phyloP scores from a whole-genome alignment of 1,140 invertebrate genomes.

The Sarcophaga bullata region DNA sequence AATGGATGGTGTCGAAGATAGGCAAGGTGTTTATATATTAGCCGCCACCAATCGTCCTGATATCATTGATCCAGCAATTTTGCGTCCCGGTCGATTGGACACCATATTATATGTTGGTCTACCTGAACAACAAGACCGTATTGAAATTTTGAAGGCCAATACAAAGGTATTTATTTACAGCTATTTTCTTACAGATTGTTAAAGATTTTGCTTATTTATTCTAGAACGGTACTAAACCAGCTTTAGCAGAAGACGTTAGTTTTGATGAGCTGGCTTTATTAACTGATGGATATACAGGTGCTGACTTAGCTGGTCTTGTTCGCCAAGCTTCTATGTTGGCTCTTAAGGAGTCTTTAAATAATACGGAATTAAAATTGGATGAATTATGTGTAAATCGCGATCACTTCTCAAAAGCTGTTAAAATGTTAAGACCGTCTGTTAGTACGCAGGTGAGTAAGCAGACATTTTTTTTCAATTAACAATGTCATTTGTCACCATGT shows the following conservation, averaged over 20 bases:
- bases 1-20: slow-evolving; percentile 95
- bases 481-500: background rate
- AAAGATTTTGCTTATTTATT: slow-evolving; percentile 45
- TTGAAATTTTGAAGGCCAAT: slow-evolving; percentile 88
- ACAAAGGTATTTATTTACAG: slow-evolving; percentile 78
- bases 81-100: slow-evolving; percentile 94
- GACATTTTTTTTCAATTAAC: background rate
- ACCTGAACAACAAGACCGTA: slow-evolving; percentile 80
- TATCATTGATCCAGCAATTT: slow-evolving; percentile 95
- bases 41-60: slow-evolving; percentile 97
- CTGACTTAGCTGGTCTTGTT: slow-evolving; percentile 89
- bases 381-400: slow-evolving; percentile 54
- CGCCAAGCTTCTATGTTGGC: slow-evolving; percentile 83
- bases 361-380: slow-evolving; percentile 49
- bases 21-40: slow-evolving; percentile 92
- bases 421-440: slow-evolving; percentile 59
- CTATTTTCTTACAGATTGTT: background rate
- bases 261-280: slow-evolving; percentile 75
- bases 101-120: slow-evolving; percentile 95
- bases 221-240: slow-evolving; percentile 81
- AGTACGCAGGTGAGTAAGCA: slow-evolving; percentile 51
- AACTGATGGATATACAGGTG: slow-evolving; percentile 88
- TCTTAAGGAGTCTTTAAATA: slow-evolving; percentile 74
- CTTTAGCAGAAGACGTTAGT: slow-evolving; percentile 80
- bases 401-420: slow-evolving; percentile 58